phyloP scores from a whole-genome alignment of 2,113 vertebrate genomes.

The Hipposideros armiger region DNA sequence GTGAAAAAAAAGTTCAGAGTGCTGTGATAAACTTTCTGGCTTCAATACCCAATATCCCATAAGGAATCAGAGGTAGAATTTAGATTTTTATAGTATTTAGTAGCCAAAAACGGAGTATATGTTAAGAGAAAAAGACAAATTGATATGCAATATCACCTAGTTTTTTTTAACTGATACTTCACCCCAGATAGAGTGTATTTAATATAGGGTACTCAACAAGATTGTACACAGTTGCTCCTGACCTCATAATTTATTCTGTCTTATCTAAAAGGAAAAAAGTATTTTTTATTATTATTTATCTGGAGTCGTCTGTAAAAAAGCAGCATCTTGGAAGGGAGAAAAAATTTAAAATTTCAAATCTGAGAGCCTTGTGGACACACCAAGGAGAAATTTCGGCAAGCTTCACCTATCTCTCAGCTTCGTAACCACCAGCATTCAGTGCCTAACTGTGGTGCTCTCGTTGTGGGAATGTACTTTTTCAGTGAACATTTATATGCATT shows the following conservation, averaged over 20 bases:
- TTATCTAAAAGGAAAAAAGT: constrained; percentile 26
- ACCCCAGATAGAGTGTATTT: constrained; percentile 60
- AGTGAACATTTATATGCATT: background rate
- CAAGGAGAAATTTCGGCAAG: background rate
- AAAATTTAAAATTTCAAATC: background rate
- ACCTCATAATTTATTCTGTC: constrained; percentile 64
- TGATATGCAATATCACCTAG: constrained; percentile 37
- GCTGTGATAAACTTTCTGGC: constrained; percentile 19
- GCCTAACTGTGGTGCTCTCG: background rate
- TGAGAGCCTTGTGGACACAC: background rate
- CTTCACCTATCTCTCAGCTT: background rate
- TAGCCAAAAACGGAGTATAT: constrained; percentile 44
- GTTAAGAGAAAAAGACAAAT: constrained; percentile 45
- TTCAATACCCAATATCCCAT: constrained; percentile 61
- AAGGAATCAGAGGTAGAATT: background rate
- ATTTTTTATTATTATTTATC: background rate
- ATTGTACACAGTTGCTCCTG: constrained; percentile 60
- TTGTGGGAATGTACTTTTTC: no score
- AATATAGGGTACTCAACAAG: constrained; percentile 59
- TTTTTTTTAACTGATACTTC: constrained; percentile 49
- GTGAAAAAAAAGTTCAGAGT: background rate
- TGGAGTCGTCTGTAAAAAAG: background rate
- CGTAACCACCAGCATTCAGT: background rate
- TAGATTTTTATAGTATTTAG: constrained; percentile 58
- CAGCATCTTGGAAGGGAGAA: background rate